Conservation (phyloP, 2,113 vertebrate genomes). For the Perca schrenkii region DNA sequence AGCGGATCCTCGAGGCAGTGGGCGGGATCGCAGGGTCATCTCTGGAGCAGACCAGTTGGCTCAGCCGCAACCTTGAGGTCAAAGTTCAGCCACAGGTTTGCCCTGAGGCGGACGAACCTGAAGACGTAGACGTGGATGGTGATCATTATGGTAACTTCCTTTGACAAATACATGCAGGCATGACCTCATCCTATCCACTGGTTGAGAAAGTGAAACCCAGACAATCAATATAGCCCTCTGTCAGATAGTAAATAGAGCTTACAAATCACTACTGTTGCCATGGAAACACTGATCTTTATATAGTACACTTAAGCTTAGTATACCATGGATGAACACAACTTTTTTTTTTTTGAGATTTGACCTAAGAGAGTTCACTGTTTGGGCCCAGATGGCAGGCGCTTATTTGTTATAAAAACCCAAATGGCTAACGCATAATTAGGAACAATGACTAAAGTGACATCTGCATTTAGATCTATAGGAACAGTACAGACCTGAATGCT, state of each 20-base stretch:
- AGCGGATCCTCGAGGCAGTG: conserved; percentile 93
- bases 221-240: not conserved
- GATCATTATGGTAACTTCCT: conserved; percentile 83
- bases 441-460: not conserved
- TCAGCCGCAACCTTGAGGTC: conserved; percentile 96
- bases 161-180: not conserved
- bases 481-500: not conserved
- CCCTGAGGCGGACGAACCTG: conserved; percentile 86
- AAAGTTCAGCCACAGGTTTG: conserved; percentile 95
- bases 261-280: not conserved
- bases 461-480: not conserved
- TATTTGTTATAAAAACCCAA: not conserved
- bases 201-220: not conserved
- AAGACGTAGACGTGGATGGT: conserved; percentile 82
- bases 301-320: not conserved
- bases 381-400: too few relatives aligned
- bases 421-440: not conserved
- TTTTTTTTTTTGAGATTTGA: not conserved
- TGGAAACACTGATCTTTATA: not conserved
- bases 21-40: conserved; percentile 95
- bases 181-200: not conserved
- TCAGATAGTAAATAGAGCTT: not conserved
- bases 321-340: not conserved
- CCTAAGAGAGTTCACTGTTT: not conserved
- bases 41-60: conserved; percentile 98